Conservation (phyloP, 2,113 vertebrate genomes). For the Oryzias celebensis region DNA sequence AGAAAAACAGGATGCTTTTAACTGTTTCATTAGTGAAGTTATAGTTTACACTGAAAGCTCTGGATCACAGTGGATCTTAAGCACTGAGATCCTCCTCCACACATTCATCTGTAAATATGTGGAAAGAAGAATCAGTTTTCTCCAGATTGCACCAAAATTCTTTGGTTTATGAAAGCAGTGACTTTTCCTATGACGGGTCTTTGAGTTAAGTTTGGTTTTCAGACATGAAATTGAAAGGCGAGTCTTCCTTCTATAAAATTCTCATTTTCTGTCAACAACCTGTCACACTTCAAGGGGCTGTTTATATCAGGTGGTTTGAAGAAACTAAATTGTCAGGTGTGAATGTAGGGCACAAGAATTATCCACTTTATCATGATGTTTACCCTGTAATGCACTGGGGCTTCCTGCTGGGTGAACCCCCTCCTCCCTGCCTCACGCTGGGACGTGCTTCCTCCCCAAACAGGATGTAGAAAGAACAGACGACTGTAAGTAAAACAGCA, state of each 20-base stretch:
- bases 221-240: slow-evolving; percentile 4
- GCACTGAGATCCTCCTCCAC: too few relatives aligned
- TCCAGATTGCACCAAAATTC: neutral
- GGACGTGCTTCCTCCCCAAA: slow-evolving; percentile 5
- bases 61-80: too few relatives aligned
- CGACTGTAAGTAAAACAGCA: slow-evolving; percentile 2
- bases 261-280: slow-evolving; percentile 2
- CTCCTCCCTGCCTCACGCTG: slow-evolving; percentile 19
- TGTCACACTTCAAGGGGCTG: neutral
- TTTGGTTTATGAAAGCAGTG: slow-evolving; percentile 4
- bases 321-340: slow-evolving; percentile 5
- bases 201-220: slow-evolving; percentile 10
- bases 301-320: slow-evolving; percentile 4
- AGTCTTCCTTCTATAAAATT: neutral
- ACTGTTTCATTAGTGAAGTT: too few relatives aligned
- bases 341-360: slow-evolving; percentile 22
- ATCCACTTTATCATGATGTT: slow-evolving; percentile 22
- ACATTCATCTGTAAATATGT: too few relatives aligned
- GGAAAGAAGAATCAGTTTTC: too few relatives aligned
- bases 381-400: slow-evolving; percentile 10
- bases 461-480: neutral
- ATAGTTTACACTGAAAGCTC: too few relatives aligned
- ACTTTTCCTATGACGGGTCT: neutral
- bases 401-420: slow-evolving; percentile 26
- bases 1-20: too few relatives aligned